Evolutionary conservation across 1,140 invertebrate species (phyloP), one percentile per base, ranked within the genome.

Genomic region (Lucilia cuprina): DNA sequence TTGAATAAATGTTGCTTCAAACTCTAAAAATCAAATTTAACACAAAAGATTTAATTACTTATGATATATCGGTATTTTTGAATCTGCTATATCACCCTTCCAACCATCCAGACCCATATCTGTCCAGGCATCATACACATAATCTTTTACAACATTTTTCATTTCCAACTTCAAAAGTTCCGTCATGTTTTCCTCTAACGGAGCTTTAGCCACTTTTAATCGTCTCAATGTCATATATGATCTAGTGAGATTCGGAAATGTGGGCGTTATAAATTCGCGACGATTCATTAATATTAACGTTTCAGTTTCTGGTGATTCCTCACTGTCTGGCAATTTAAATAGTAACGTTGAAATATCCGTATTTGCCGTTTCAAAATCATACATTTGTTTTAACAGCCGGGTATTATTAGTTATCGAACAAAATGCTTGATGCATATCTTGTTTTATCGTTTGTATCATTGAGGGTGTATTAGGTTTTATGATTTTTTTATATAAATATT

Each of bases 351-450:
- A 87, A 17, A 47, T 47, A 30, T 84, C 14, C 19, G 85, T 78
- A n/a, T 85, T 85, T 13, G 35, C 35, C 86, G 88, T 86, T 49
- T 82, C 87, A 10, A 86, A 30, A 21, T 86, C 87, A 83, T 91
- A 91, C 87, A 90, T 89, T 88, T 89, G 85, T 83, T 86, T 86
- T 86, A 91, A 89, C 34, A 89, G 85, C 49, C 87, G 84, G 19
- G 86, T 88, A 78, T 90, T 88, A 83, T 90, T 90, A 84, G 87
- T 89, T 25, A 90, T 84, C 30, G 85, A 86, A 50, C 86, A 86
- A 85, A 90, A 90, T 83, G 89, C 89, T 47, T 85, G 87, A 83
- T 85, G 86, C 83, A 90, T 89, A 82, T 90, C 89, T 49, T 86
- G 87, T 30, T 87, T 84, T 78, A 85, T 86, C 13, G 82, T 83